These are phyloP conservation scores for Rhabdornis inornatus DNA, from an alignment of 2,113 vertebrate genomes.

Conservation along the genomic window DNA sequence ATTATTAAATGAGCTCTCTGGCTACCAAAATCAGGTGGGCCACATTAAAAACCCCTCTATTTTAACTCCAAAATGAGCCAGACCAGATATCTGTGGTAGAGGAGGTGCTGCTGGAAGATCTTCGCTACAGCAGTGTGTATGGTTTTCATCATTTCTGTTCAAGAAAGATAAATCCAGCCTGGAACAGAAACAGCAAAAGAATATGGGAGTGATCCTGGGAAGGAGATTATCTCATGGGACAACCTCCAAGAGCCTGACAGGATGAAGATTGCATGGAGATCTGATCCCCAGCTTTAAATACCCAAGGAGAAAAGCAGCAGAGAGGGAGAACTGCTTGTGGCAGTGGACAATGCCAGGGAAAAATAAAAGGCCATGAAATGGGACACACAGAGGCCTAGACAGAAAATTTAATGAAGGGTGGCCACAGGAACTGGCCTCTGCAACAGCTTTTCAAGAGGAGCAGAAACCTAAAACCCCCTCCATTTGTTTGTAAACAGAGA, in stretches of 20 bases:
- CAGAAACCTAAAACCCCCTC: rapidly evolving
- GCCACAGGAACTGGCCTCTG: not conserved
- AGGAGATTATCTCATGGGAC: constrained; percentile 2
- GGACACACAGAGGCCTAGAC: rapidly evolving
- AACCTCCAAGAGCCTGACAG: not conserved
- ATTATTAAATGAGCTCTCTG: not conserved
- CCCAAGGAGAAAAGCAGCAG: not conserved
- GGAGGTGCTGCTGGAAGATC: not conserved
- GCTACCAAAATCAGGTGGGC: not conserved
- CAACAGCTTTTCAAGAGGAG: not conserved
- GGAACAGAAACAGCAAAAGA: not conserved
- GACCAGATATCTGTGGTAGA: not conserved
- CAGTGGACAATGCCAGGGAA: not conserved
- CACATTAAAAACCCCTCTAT: rapidly evolving
- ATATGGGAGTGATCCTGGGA: not conserved
- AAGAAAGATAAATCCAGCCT: not conserved
- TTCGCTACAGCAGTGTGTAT: rapidly evolving
- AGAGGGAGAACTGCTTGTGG: not conserved
- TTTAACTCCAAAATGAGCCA: not conserved
- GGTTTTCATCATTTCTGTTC: not conserved
- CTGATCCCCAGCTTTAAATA: not conserved
- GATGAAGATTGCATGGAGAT: not conserved
- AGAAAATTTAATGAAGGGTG: not conserved
- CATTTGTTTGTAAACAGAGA: not conserved
- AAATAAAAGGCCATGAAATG: not conserved